These are phyloP conservation scores for Anthopleura xanthogrammica DNA, from an alignment of 92 coral and sea anemone species.

Conservation along the genomic window DNA sequence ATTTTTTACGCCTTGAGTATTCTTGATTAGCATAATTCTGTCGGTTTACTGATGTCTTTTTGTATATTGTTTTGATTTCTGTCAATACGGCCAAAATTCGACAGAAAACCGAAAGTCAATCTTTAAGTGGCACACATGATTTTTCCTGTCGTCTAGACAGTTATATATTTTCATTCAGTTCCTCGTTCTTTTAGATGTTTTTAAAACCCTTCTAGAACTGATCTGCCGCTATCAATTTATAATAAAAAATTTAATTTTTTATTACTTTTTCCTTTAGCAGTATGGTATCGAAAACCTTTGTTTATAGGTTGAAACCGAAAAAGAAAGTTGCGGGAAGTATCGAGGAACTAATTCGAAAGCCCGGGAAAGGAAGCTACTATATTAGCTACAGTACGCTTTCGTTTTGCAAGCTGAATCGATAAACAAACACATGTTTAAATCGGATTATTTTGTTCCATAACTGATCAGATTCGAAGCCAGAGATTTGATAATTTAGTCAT, in stretches of 20 bases:
- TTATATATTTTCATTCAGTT: too few relatives aligned
- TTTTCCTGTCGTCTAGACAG: too few relatives aligned
- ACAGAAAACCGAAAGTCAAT: too few relatives aligned
- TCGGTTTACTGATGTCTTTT: too few relatives aligned
- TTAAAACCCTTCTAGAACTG: background rate
- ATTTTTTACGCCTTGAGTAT: too few relatives aligned
- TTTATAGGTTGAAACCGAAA: slow-evolving; percentile 20
- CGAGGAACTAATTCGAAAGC: slow-evolving; percentile 31
- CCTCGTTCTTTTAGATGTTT: too few relatives aligned
- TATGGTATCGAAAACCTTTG: slow-evolving; percentile 17
- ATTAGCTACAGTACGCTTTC: slow-evolving; percentile 32
- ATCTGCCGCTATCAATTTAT: background rate
- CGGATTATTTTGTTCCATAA: background rate
- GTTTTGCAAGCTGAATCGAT: slow-evolving; percentile 14
- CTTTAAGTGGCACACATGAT: too few relatives aligned
- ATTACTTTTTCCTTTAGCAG: background rate
- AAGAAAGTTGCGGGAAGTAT: slow-evolving; percentile 11
- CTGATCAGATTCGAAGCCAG: background rate
- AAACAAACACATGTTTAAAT: background rate
- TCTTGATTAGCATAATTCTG: too few relatives aligned
- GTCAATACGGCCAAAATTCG: too few relatives aligned
- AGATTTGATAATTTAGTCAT: background rate
- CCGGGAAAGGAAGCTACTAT: background rate
- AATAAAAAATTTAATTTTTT: background rate
- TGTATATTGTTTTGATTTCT: too few relatives aligned